phyloP scores from a whole-genome alignment of 1,140 invertebrate genomes.

The Eufriesea mexicana region DNA sequence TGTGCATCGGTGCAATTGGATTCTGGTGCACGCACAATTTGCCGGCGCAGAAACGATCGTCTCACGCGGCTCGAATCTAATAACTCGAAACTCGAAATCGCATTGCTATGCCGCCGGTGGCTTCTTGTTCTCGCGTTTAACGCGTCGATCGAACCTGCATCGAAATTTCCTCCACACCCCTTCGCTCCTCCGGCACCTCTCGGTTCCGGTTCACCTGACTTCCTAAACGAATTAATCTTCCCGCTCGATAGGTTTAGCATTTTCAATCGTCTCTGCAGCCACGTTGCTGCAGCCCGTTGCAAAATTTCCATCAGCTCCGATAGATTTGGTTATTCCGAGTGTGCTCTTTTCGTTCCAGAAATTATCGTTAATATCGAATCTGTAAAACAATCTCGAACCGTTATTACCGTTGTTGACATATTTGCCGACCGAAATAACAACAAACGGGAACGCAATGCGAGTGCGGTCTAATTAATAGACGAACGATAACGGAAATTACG shows the following conservation, averaged over 20 bases:
- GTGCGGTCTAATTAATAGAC: conserved; percentile 32
- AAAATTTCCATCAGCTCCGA: not conserved
- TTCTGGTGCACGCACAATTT: conserved; percentile 23
- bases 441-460: not conserved
- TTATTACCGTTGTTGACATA: conserved; percentile 4
- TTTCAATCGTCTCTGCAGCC: conserved; percentile 11
- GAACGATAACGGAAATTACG: conserved; percentile 38
- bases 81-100: conserved; percentile 34
- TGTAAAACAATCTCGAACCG: not conserved
- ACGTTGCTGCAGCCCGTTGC: too few species aligned
- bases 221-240: conserved; percentile 20
- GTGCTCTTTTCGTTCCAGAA: not conserved
- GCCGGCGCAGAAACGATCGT: conserved; percentile 10
- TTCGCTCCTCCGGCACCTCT: too few species aligned
- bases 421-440: not conserved
- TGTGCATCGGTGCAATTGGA: not conserved
- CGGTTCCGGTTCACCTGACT: not conserved
- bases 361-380: conserved; percentile 10
- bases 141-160: conserved; percentile 17
- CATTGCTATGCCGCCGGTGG: conserved; percentile 33
- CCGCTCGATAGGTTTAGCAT: conserved; percentile 20
- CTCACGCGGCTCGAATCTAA: conserved; percentile 6
- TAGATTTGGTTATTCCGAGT: not conserved
- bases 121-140: conserved; percentile 24
- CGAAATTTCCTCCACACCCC: conserved; percentile 4